Evolutionary conservation across 2,113 vertebrate genomes (phyloP), one percentile per base, ranked within the genome.

Genomic region (Mastomys natalensis): DNA sequence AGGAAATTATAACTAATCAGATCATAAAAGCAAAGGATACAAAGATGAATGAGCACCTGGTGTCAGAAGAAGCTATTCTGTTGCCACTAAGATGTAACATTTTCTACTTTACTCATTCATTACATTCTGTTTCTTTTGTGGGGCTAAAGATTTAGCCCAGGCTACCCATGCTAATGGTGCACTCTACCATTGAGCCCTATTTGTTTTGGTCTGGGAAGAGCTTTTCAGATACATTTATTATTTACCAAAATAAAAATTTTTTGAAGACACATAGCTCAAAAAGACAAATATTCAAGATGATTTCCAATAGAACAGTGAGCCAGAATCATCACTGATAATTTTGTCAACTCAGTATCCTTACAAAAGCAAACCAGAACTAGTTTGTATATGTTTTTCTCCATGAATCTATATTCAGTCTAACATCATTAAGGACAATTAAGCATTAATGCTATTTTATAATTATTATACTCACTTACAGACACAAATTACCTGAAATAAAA

Each of bases 401-500:
- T 73, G 78, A 84, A 74, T 78, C 10, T 82, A n/a, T 40, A 11
- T 21, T 58, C 2, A 72, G 4, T 66, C 8, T 68, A 74, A 16
- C 3, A 77, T 15, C 64, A 29, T 40, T 51, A 77, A 74, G n/a
- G 9, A 68, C 6, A 43, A 45, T 86, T 89, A 73, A 78, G 17
- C 16, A 88, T 91, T 73, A 80, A 85, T 72, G 24, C 21, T 89
- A 1, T 60, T 95, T 7, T 81, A 87, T 86, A 86, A 89, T 24
- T 84, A 34, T 58, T 22, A 92, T 12, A 1, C 8, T 92, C 6
- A 90, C 19, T 94, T 4, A 95, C 7, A 70, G 7, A 72, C n/a
- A 26, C 53, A 88, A 78, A 94, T 80, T 48, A 93, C 68, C 66
- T 66, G 80, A 78, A 94, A 48, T 73, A 81, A 37, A 73, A 55